Evolutionary conservation across 2,113 vertebrate genomes (phyloP).

Genomic region (Eulemur rufifrons): DNA sequence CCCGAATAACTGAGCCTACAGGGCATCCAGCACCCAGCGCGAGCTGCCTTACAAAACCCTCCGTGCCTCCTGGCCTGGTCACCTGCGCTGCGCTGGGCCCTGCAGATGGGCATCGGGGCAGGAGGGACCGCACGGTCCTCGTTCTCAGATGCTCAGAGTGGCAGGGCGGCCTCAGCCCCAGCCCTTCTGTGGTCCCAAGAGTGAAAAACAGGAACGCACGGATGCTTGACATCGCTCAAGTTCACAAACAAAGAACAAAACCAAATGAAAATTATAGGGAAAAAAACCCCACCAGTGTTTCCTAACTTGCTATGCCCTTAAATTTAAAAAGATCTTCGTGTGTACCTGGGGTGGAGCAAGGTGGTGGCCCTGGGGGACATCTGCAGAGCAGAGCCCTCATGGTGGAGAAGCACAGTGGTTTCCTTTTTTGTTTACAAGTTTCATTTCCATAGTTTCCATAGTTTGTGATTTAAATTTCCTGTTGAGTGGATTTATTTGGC

Average conservation of each 20-base stretch:
- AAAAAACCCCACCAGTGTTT: not conserved
- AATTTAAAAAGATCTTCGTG: not conserved
- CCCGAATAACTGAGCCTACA: constrained; percentile 24
- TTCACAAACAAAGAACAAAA: not conserved
- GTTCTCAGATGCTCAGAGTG: not conserved
- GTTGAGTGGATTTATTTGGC: not conserved
- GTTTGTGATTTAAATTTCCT: not conserved
- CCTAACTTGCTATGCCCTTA: not conserved
- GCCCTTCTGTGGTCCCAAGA: not conserved
- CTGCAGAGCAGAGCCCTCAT: not conserved
- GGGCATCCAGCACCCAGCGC: not conserved
- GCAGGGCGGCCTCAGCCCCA: not conserved
- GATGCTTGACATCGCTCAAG: not conserved
- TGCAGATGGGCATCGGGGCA: not conserved
- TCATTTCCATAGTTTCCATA: not conserved
- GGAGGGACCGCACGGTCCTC: not conserved
- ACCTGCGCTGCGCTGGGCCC: fast-evolving
- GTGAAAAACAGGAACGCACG: not conserved
- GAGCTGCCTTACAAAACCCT: not conserved
- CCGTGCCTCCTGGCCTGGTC: not conserved
- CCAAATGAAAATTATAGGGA: not conserved
- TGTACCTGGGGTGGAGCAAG: not conserved
- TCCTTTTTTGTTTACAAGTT: not conserved
- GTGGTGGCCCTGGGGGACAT: not conserved
- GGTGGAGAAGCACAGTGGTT: not conserved